Evolutionary conservation across 2,113 vertebrate species (phyloP), one percentile per base, ranked within the genome.

Genomic region (Oreochromis niloticus): DNA sequence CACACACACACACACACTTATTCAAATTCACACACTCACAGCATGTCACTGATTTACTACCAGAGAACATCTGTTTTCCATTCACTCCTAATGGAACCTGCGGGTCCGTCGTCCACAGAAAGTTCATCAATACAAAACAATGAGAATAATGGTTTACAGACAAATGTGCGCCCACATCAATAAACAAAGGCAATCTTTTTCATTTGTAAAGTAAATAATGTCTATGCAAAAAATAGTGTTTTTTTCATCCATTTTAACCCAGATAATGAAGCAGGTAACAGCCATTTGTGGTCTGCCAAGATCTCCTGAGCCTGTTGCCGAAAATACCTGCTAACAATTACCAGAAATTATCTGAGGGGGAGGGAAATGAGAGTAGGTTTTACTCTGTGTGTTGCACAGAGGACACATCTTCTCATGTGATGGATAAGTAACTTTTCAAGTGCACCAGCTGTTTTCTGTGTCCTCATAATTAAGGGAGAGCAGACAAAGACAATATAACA

Each of bases 51-150:
- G 84, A 91, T 55, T 91, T 79, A 52, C 63, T 41, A 36, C 46
- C 41, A 78, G 78, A 16, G 66, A 92, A 91, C 92, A 94, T 93
- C 90, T 94, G 93, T 85, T 89, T 87, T 61, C 88, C 36, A 90
- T 93, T 88, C 16, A 86, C 83, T 56, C 87, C 56, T 88, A 86
- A 90, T 63, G 50, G 78, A 88, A 91, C 90, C 90, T 90, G 91
- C 91, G 88, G 91, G 57, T 86, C 27, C 48, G 71, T 84, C 85
- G 57, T 48, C 56, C 55, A 59, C 17, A 22, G 11, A 87, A 16
- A 88, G 78, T 85, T 86, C 79, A 71, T 75, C 54, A 24, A 10
- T 2, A 75, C 14, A 36, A 80, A 43, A 88, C 78, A 87, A 86
- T 79, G 63, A 83, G 36, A 73, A 22, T 84, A n/a, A 87, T 59